phyloP scores from a whole-genome alignment of 2,797 vertebrate species.

The Tragopan temminckii region DNA sequence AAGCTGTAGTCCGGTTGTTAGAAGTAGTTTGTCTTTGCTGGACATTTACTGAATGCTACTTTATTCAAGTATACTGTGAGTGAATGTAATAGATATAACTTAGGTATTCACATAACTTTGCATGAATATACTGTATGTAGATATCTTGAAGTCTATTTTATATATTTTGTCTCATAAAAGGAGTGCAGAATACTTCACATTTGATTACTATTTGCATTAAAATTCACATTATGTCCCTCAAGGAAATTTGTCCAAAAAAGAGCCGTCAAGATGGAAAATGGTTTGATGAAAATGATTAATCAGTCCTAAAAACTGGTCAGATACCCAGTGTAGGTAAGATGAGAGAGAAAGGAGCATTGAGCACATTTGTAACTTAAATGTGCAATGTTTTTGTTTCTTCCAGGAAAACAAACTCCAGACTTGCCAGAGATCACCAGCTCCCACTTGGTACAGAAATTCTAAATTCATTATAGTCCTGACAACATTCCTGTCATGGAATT shows the following conservation, averaged over 20 bases:
- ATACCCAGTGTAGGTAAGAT: neutral
- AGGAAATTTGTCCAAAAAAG: neutral
- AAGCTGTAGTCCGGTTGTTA: neutral
- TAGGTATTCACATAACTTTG: neutral
- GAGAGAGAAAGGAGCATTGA: neutral
- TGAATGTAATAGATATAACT: neutral
- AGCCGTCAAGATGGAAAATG: neutral
- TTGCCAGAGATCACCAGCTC: constrained; percentile 57
- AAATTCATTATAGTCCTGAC: constrained; percentile 14
- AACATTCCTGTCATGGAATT: constrained; percentile 3
- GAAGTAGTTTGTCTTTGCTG: neutral
- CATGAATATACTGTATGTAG: neutral
- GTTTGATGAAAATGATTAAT: neutral
- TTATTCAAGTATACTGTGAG: neutral
- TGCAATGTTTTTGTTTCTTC: constrained; percentile 12
- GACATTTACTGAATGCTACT: neutral
- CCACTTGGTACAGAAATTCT: constrained; percentile 48
- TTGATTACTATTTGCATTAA: neutral
- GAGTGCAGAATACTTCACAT: neutral
- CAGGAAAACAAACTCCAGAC: constrained; percentile 60
- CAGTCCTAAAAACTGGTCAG: neutral
- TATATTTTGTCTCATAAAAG: neutral
- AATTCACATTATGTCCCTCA: neutral
- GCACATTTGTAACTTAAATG: constrained; percentile 65
- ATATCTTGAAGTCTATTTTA: neutral